Conservation (phyloP, 2,888 invertebrate species). For the Tridacna crocea region DNA sequence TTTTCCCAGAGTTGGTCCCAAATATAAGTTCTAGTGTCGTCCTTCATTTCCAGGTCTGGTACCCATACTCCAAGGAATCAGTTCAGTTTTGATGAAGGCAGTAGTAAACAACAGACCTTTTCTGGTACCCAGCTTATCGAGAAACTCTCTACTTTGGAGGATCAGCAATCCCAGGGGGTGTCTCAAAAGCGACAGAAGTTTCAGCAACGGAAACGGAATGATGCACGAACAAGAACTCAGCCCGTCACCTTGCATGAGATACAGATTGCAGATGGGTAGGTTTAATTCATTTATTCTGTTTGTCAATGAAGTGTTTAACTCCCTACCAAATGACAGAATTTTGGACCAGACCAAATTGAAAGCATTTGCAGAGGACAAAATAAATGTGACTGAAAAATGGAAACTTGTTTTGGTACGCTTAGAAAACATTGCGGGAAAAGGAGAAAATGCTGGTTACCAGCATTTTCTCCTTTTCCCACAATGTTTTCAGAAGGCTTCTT, state of each 20-base stretch:
- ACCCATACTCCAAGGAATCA: slow-evolving; percentile 64
- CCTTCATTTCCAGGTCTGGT: slow-evolving; percentile 63
- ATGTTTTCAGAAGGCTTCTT: too few relatives aligned
- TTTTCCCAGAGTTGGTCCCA: too few relatives aligned
- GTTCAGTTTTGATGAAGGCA: slow-evolving; percentile 64
- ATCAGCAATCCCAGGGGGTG: slow-evolving; percentile 54
- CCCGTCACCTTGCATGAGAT: slow-evolving; percentile 80
- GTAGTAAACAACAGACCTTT: slow-evolving; percentile 42
- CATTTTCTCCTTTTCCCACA: too few relatives aligned
- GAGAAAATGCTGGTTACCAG: too few relatives aligned
- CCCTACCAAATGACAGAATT: too few relatives aligned
- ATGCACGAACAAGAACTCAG: slow-evolving; percentile 77
- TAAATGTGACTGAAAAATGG: too few relatives aligned
- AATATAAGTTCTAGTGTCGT: neutral
- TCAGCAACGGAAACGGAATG: slow-evolving; percentile 87
- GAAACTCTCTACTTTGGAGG: slow-evolving; percentile 72
- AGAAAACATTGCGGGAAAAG: too few relatives aligned
- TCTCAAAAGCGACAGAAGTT: slow-evolving; percentile 75
- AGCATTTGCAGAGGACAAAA: too few relatives aligned
- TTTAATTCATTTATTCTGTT: neutral
- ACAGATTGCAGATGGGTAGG: slow-evolving; percentile 78
- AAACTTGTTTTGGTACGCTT: too few relatives aligned
- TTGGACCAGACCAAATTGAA: too few relatives aligned
- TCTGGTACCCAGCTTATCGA: slow-evolving; percentile 77
- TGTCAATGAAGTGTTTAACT: too few relatives aligned